Base-by-base conservation (phyloP, 2,797 vertebrate genomes). In the Syngnathus acus region DNA sequence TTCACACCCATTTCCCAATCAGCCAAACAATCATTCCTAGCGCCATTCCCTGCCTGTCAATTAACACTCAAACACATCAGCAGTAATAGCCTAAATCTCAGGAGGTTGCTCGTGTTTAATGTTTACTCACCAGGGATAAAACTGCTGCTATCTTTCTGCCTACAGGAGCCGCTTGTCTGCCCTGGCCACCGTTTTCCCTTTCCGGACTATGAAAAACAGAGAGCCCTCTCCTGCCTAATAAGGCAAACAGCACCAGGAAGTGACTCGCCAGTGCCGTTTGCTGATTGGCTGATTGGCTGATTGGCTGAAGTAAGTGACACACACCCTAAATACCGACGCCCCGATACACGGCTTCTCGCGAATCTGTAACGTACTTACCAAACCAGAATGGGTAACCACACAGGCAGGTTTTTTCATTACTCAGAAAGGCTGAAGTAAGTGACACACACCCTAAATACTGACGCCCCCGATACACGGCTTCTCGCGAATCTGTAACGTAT, bases 251-350 rank as follows among this genome's bases (percentile, higher is more conserved):
- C 65, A 82, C 21, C 48, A 69, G 87, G 87, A 81, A 89, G 86
- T 88, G 87, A 84, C 68, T 80, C 80, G 73, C 60, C 39, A 32
- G 40, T 74, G 66, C 74, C 42, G 53, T 59, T 68, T 75, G 70
- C 79, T 88, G 80, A 90, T 89, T 91, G n/a, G n/a, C n/a, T n/a
- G n/a, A n/a, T 59, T 68, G 74, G 70, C 79, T 88, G 80, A 90
- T 89, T 91, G 89, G 90, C 9, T 79, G 71, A 72, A 51, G 53
- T 17, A 19, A 14, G 26, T 23, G n/a, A 6, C 9, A 42, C 51
- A 50, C 16, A 50, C 50, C 40, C 57, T 59, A 54, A 23, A 4
- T 23, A 9, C 10, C 1, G 11, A 55, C 10, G 10, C 2, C 4
- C 47, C 47, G 17, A 17, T 48, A 55, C 23, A 55, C 23, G 23